These are phyloP conservation scores for Phocides pigmalion DNA, from an alignment of 1,140 invertebrate species.

Conservation along the genomic window DNA sequence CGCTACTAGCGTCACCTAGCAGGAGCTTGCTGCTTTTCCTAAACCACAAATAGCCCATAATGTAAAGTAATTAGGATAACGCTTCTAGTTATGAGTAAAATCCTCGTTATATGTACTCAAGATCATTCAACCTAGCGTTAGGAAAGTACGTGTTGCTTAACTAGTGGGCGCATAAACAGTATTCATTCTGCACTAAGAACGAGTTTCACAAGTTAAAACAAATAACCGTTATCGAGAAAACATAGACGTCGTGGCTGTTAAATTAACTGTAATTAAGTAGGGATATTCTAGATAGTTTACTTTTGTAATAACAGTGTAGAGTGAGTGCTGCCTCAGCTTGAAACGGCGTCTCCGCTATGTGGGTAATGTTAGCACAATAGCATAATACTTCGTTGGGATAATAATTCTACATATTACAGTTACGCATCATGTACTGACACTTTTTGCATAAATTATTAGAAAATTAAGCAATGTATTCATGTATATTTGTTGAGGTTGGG, in stretches of 20 bases:
- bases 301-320: not conserved
- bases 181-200: not conserved
- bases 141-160: not conserved
- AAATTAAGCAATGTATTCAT: slow-evolving; percentile 2
- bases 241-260: not conserved
- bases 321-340: slow-evolving; percentile 3
- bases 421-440: slow-evolving; percentile 1
- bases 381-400: slow-evolving; percentile 14
- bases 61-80: not conserved
- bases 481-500: slow-evolving; percentile 7
- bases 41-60: too few relatives aligned
- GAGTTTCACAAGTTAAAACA: not conserved
- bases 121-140: too few relatives aligned
- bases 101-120: too few relatives aligned
- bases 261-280: not conserved
- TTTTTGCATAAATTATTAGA: slow-evolving; percentile 3
- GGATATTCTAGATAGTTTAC: not conserved
- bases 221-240: not conserved
- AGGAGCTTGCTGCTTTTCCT: too few relatives aligned
- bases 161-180: not conserved
- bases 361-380: slow-evolving; percentile 17
- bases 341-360: not conserved
- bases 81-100: not conserved
- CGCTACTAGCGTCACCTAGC: too few relatives aligned
- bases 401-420: slow-evolving; percentile 9